Conservation (phyloP, 2,113 vertebrate species). For the Sylvietta virens region DNA sequence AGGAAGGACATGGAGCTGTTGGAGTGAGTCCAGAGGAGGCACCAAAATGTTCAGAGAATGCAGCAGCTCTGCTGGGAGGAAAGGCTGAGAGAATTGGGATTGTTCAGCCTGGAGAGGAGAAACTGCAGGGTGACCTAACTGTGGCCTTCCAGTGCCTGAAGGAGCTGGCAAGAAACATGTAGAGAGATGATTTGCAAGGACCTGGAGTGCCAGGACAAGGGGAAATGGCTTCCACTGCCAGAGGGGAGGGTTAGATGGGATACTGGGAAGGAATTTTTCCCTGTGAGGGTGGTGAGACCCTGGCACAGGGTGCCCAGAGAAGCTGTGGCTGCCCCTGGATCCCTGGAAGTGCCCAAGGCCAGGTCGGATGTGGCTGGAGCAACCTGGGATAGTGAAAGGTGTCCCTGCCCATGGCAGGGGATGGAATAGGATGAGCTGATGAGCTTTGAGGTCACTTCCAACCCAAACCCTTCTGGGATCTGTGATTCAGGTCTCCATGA, state of each 20-base stretch:
- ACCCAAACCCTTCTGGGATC: not conserved
- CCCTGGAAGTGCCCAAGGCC: not conserved
- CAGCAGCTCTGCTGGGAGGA: not conserved
- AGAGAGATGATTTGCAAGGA: not conserved
- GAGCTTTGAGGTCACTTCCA: not conserved
- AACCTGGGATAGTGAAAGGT: fast-evolving
- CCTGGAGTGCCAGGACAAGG: not conserved
- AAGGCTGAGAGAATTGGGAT: not conserved
- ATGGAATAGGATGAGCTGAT: not conserved
- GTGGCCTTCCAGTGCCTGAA: not conserved
- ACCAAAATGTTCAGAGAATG: not conserved
- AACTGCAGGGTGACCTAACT: not conserved
- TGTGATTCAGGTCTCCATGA: not conserved
- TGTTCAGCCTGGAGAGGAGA: not conserved
- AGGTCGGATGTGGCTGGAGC: fast-evolving
- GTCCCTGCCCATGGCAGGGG: not conserved
- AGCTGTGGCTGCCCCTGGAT: not conserved
- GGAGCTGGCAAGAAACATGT: not conserved
- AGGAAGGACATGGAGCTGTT: not conserved
- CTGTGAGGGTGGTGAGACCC: not conserved
- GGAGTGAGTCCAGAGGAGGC: not conserved
- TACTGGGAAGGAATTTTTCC: not conserved
- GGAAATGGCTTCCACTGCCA: not conserved
- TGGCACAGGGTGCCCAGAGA: not conserved
- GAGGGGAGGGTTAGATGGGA: too few species aligned